Evolutionary conservation across 2,797 vertebrate species (phyloP), one percentile per base, ranked within the genome.

Genomic region (Xenentodon cancila): DNA sequence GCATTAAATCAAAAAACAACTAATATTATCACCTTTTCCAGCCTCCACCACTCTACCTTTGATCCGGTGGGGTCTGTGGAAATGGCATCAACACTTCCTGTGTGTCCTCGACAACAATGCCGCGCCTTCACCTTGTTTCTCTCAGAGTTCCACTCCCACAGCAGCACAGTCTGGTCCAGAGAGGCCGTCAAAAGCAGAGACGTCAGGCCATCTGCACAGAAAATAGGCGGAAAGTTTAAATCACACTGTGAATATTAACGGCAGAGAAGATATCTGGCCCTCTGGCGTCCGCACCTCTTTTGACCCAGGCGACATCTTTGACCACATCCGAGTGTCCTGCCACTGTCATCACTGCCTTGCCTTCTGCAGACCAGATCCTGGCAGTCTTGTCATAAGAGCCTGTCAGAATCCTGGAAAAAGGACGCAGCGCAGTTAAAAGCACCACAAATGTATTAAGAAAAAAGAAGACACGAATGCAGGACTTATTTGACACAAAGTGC

Each of bases 61-160:
- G 94, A 94, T 69, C 93, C 90, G 0, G 95, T 94, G 59, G 92
- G 92, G 64, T 99, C 93, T 2, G 97, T 91, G 17, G 96, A 92
- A n/a, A 99, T 66, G 0, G 95, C 84, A 56, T 98, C 97, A 0
- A 99, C 95, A 0, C 97, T 99, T 27, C 94, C 97, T 0, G 94
- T 94, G 0, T 99, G 97, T 20, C 98, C 98, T 37, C 97, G 90
- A 69, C 96, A 99, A 81, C 96, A 98, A 73, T 99, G 97, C 7
- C 94, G 91, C 16, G 96, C 96, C 77, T 94, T 97, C 68, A 95
- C 87, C 81, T 96, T 96, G 90, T 96, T 97, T 64, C 86, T 94
- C 84, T 98, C 97, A 0, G 95, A 89, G 2, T 96, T 96, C 98
- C 98, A 99, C 81, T 99, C 97, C 98, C 98, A 99, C 2, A 99